Conservation (phyloP, 2,888 invertebrate genomes). For the Lomographa bimaculata region DNA sequence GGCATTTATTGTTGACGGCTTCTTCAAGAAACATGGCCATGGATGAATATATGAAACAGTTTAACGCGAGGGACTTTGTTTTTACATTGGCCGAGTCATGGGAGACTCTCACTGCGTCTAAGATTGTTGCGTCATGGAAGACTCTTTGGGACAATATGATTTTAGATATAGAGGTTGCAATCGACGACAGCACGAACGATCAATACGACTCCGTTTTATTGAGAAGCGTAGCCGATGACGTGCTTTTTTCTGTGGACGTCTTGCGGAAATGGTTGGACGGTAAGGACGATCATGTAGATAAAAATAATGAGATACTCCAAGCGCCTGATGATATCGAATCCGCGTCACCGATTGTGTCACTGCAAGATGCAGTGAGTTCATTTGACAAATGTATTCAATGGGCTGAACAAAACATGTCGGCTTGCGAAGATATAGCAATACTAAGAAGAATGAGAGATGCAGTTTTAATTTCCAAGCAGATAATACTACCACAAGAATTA, state of each 20-base stretch:
- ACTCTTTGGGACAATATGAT: slow-evolving; percentile 16
- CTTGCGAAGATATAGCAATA: slow-evolving; percentile 8
- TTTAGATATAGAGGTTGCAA: slow-evolving; percentile 2
- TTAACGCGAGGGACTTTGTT: slow-evolving; percentile 8
- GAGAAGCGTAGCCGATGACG: slow-evolving; percentile 12
- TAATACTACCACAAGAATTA: neutral
- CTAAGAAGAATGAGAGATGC: slow-evolving; percentile 10
- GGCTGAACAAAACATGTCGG: slow-evolving; percentile 13
- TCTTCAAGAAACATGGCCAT: slow-evolving; percentile 4
- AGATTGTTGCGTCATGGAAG: slow-evolving; percentile 15
- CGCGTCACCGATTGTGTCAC: neutral
- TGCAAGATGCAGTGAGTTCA: slow-evolving; percentile 9
- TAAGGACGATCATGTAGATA: slow-evolving; percentile 2
- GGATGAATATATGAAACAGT: slow-evolving; percentile 5
- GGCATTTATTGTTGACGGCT: slow-evolving; percentile 6
- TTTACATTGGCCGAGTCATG: slow-evolving; percentile 8
- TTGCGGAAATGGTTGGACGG: slow-evolving; percentile 17
- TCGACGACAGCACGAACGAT: neutral
- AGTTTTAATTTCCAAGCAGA: slow-evolving; percentile 5
- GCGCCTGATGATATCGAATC: neutral
- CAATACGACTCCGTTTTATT: slow-evolving; percentile 2
- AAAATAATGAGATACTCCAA: neutral
- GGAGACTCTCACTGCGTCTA: slow-evolving; percentile 5
- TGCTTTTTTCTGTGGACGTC: slow-evolving; percentile 7
- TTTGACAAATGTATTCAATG: slow-evolving; percentile 16